Evolutionary conservation across 2,797 vertebrate species (phyloP).

Genomic region (Hoplostethus mediterraneus): DNA sequence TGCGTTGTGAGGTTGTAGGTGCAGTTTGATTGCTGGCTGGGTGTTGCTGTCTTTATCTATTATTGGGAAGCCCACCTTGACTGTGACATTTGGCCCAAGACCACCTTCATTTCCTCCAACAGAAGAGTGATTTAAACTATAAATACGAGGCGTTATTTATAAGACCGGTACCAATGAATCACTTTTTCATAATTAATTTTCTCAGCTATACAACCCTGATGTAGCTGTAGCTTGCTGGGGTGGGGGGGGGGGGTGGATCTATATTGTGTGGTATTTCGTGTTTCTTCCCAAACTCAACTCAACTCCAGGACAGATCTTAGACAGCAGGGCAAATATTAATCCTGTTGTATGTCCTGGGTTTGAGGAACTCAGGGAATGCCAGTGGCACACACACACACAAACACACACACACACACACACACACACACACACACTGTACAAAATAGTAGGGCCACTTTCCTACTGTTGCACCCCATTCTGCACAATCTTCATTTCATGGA

Average conservation of each 20-base stretch:
- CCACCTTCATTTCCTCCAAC: no score
- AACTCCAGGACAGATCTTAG: slow-evolving; percentile 50
- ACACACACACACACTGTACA: not conserved
- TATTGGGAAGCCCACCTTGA: slow-evolving; percentile 1
- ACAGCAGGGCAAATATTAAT: slow-evolving; percentile 65
- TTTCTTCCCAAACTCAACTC: slow-evolving; percentile 44
- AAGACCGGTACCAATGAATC: no score
- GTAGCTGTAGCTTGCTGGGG: no score
- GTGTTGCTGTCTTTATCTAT: not conserved
- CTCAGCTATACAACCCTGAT: no score
- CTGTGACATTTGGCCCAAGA: not conserved
- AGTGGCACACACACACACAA: slow-evolving; percentile 21
- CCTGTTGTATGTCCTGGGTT: slow-evolving; percentile 30
- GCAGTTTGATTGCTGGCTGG: slow-evolving; percentile 12
- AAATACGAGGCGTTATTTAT: no score
- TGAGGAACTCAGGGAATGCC: slow-evolving; percentile 49
- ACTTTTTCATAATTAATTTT: no score
- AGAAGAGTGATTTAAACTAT: no score
- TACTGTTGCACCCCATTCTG: no score
- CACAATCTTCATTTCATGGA: no score
- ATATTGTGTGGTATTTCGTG: slow-evolving; percentile 46
- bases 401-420: slow-evolving; percentile 15
- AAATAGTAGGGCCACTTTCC: no score
- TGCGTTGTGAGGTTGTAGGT: slow-evolving; percentile 19
- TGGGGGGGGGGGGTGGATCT: not conserved